Evolutionary conservation across 2,888 invertebrate species (phyloP), one percentile per base, ranked within the genome.

Genomic region (Acleris emargana): DNA sequence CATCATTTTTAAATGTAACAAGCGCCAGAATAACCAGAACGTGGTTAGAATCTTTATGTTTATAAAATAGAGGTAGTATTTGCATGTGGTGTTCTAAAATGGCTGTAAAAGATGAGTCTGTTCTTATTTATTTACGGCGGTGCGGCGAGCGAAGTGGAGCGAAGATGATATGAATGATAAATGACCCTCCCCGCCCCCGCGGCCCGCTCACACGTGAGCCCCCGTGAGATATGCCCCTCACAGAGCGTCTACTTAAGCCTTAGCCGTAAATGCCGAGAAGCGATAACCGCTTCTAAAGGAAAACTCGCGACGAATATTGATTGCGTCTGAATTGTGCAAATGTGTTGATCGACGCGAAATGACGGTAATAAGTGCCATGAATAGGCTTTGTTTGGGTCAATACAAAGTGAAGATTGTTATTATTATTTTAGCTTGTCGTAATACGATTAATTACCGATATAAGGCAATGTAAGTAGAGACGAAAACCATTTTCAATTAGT

Each of bases 161-260:
- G 91, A 91, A 92, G 92, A 92, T 92, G 92, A 92, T 92, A 92
- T 92, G 91, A 92, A 92, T 92, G 92, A 92, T 92, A 92, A 92
- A 92, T 92, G 92, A 92, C 91, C 92, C 91, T 87, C 87, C 79
- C 72, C 72, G 73, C 75, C 75, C 72, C 68, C 73, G 73, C 78
- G 76, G 71, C 68, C 58, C 80, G 78, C 79, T 89, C 90, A 89
- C 91, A 91, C 91, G 91, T 90, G 91, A 90, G 85, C 86, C 84
- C 83, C 74, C 80, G 83, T 77, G 80, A 85, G 87, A 83, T 84
- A 84, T 85, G 83, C 84, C 84, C 80, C 82, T 77, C 79, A 79
- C 77, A 77, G 82, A 80, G 82, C 84, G 84, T 83, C 84, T 84
- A 84, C 84, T 86, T 86, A 83, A 82, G 82, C 82, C 81, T 79